Percentiles rank a stretch among this genome's conserved stretches.
These are phyloP conservation scores for Triops cancriformis DNA, from an alignment of 1,140 invertebrate genomes.

Conservation along the genomic window DNA sequence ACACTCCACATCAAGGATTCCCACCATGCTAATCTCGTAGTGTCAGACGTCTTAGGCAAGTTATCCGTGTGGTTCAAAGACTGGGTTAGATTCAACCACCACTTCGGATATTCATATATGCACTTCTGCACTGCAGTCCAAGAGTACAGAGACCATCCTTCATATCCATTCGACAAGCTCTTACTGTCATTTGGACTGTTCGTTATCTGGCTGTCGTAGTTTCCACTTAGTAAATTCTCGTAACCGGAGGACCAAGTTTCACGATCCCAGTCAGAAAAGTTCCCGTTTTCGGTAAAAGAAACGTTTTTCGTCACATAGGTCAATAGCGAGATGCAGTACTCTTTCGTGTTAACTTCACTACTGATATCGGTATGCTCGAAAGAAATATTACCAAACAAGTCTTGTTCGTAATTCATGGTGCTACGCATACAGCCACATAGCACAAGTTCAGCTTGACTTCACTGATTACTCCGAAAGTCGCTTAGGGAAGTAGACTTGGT, in stretches of 20 bases:
- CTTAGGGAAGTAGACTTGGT: too few relatives aligned
- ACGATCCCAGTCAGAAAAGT: not conserved
- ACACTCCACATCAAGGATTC: slow-evolving; percentile 9
- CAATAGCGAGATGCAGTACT: not conserved
- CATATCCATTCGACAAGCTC: not conserved
- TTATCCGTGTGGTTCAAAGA: not conserved
- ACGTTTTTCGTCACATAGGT: not conserved
- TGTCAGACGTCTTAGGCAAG: not conserved
- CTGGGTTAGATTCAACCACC: not conserved
- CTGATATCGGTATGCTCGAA: not conserved
- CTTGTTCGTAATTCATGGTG: not conserved
- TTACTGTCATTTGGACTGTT: not conserved
- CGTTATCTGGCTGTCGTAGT: not conserved
- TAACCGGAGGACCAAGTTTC: not conserved
- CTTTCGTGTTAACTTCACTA: not conserved
- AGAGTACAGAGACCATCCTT: not conserved
- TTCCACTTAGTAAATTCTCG: not conserved
- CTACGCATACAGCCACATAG: not conserved
- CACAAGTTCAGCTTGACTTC: not conserved
- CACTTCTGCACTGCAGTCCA: not conserved
- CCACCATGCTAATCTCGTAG: not conserved
- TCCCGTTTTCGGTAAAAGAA: not conserved
- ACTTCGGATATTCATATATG: not conserved
- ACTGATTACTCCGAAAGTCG: too few relatives aligned
- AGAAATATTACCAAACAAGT: not conserved